Evolutionary conservation across 2,888 invertebrate species (phyloP).

Genomic region (Dryomyza anilis): DNA sequence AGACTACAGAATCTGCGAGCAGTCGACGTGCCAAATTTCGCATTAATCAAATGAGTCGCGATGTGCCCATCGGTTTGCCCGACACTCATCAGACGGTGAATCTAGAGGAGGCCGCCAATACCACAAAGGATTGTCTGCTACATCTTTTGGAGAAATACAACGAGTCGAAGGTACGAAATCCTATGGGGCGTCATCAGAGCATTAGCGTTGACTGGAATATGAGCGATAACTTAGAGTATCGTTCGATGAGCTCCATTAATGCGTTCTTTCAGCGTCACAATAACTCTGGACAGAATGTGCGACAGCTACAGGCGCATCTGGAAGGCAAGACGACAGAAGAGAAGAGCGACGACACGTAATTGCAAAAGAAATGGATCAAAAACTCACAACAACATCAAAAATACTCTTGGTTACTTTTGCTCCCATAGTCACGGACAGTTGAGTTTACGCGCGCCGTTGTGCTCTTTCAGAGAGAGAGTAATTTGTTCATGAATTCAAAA

Average conservation of each 20-base stretch:
- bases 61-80: constrained; percentile 71
- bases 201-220: constrained; percentile 79
- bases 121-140: constrained; percentile 77
- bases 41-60: constrained; percentile 72
- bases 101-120: constrained; percentile 67
- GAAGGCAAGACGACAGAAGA: constrained; percentile 47
- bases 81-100: constrained; percentile 65
- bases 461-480: no score
- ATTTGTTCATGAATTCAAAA: no score
- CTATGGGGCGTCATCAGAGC: constrained; percentile 70
- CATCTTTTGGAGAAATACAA: constrained; percentile 77
- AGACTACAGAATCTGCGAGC: constrained; percentile 47
- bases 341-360: not conserved
- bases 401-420: not conserved
- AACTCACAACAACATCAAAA: not conserved
- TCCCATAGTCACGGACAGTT: not conserved
- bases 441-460: no score
- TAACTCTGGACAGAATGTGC: constrained; percentile 51
- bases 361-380: not conserved
- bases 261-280: constrained; percentile 76
- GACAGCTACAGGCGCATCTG: constrained; percentile 57
- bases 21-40: constrained; percentile 68
- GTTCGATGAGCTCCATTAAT: constrained; percentile 80
- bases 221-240: constrained; percentile 74
- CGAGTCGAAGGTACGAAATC: constrained; percentile 63